Evolutionary conservation across 2,797 vertebrate genomes (phyloP), one percentile per base, ranked within the genome.

Genomic region (Tachyglossus aculeatus): DNA sequence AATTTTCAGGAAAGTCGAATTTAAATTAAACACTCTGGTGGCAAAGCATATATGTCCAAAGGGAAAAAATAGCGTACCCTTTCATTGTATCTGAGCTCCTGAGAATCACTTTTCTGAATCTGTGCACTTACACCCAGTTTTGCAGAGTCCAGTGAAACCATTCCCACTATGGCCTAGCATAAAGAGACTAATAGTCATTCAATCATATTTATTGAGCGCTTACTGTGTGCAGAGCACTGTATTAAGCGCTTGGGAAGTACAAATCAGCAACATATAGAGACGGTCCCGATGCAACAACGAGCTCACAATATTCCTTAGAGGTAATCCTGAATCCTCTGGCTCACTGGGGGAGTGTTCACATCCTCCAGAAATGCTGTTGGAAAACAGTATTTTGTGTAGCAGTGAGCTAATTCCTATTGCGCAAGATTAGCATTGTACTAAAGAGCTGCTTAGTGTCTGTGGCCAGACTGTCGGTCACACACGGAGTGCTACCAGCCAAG

Each of bases 331-430:
- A 80, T 71, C 80, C 84, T 78, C 65, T 19, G 3, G 84, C 86
- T 88, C 87, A 66, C 68, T 52, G 86, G 53, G 71, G 55, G 83
- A 77, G 83, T 57, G 78, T 83, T 89, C 78, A 86, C 75, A 85
- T 77, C 84, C 85, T 88, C 81, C 78, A 77, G 87, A 89, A 91
- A 86, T 55, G 70, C 89, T 86, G 85, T 67, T 84, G 91, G 89
- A 92, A 92, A 93, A 90, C 90, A 86, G 85, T 64, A 83, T 88
- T 91, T 88, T 91, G 87, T 86, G 56, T 54, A 79, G 80, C 7
- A 5, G 84, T 92, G 92, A 93, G 87, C 89, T 92, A 91, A 91
- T 82, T 50, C 57, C 78, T 85, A 83, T 92, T 92, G 86, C 86
- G 83, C 84, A 88, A 91, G 91, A 90, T 91, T 89, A 88, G 82